Evolutionary conservation across 2,113 vertebrate species (phyloP).

Genomic region (Gobio gobio): DNA sequence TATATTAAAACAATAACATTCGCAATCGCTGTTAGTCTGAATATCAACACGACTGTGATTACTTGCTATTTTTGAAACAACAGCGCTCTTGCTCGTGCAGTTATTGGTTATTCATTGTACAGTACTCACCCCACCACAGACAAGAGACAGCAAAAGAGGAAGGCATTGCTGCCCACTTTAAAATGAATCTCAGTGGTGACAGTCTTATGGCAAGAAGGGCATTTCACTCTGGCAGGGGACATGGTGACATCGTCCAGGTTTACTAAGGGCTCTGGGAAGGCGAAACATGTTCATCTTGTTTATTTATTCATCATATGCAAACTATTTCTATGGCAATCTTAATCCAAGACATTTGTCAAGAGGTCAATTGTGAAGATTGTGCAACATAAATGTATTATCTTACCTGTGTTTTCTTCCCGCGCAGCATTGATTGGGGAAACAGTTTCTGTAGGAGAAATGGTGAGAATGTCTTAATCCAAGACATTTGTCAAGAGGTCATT

Average conservation of each 20-base stretch:
- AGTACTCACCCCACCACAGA: slow-evolving; percentile 60
- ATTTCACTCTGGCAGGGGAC: slow-evolving; percentile 38
- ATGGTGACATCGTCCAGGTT: slow-evolving; percentile 36
- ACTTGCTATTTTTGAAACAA: neutral
- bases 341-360: neutral
- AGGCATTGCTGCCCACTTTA: slow-evolving; percentile 46
- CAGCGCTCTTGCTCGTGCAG: neutral
- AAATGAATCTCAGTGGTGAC: slow-evolving; percentile 59
- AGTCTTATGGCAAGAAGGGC: slow-evolving; percentile 64
- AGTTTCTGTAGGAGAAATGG: neutral
- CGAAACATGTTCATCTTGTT: neutral
- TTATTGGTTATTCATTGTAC: neutral
- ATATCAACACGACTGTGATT: neutral
- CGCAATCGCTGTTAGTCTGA: neutral
- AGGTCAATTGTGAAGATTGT: neutral
- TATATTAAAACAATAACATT: neutral
- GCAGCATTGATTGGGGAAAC: neutral
- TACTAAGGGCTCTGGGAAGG: neutral
- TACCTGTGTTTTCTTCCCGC: slow-evolving; percentile 15
- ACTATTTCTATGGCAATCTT: neutral
- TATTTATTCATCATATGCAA: neutral
- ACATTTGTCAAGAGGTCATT: neutral
- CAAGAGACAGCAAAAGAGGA: slow-evolving; percentile 56
- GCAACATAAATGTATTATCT: neutral
- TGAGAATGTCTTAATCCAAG: neutral